Percentiles rank a stretch among this genome's conserved stretches.
These are phyloP conservation scores for Sminthurides bifidus DNA, from an alignment of 1,140 invertebrate genomes.

Conservation along the genomic window DNA sequence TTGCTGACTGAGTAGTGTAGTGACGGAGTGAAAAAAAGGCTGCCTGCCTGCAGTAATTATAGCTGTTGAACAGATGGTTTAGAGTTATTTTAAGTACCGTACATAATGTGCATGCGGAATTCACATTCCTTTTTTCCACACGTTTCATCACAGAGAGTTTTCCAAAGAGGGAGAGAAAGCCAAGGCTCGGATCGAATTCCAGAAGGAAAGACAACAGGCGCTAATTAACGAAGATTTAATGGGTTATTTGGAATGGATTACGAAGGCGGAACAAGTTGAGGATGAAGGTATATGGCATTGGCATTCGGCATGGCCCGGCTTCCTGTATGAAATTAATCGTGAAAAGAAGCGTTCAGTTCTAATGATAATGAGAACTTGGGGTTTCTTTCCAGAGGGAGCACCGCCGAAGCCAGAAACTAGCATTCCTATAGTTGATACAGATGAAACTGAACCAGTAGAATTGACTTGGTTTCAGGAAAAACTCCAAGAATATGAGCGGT, in stretches of 20 bases:
- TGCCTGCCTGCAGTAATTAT: too few relatives aligned
- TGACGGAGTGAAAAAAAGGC: too few relatives aligned
- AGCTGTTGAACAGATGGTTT: too few relatives aligned
- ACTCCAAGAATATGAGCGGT: too few relatives aligned
- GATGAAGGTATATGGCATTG: too few relatives aligned
- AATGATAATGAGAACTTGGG: constrained; percentile 38
- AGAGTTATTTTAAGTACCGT: too few relatives aligned
- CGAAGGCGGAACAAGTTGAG: constrained; percentile 94
- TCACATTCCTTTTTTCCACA: not conserved
- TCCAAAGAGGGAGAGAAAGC: constrained; percentile 99
- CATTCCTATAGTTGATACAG: not conserved
- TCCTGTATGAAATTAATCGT: too few relatives aligned
- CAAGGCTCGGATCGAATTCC: constrained; percentile 94
- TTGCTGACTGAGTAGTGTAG: too few relatives aligned
- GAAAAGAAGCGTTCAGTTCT: constrained; percentile 49
- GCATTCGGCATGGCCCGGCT: too few relatives aligned
- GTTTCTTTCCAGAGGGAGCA: constrained; percentile 13
- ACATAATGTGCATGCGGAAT: too few relatives aligned
- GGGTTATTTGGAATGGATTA: constrained; percentile 99
- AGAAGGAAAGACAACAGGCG: constrained; percentile 94
- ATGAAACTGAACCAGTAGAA: not conserved
- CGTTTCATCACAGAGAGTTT: constrained; percentile 67
- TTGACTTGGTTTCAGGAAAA: constrained; percentile 3
- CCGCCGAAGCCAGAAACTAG: not conserved
- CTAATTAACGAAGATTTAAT: constrained; percentile 95